phyloP scores from a whole-genome alignment of 2,113 vertebrate genomes.

The Cygnus atratus region DNA sequence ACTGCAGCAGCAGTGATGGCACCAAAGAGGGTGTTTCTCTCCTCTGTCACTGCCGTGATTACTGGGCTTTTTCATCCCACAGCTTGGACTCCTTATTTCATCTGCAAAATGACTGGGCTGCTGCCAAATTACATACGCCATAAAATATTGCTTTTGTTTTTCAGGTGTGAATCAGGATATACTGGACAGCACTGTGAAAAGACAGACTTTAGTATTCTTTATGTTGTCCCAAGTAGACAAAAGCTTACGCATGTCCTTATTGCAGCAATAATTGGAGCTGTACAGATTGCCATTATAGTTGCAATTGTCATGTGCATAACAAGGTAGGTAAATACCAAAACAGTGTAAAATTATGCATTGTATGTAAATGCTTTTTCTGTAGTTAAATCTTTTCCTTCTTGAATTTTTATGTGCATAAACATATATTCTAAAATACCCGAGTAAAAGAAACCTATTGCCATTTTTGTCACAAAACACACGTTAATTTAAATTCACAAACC shows the following conservation, averaged over 20 bases:
- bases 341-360: not conserved
- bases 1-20: not conserved
- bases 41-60: not conserved
- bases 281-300: slow-evolving; percentile 95
- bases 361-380: not conserved
- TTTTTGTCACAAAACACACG: not conserved
- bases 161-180: slow-evolving; percentile 93
- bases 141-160: slow-evolving; percentile 50
- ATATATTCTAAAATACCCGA: not conserved
- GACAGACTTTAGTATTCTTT: slow-evolving; percentile 95
- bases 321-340: slow-evolving; percentile 78
- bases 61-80: too few relatives aligned
- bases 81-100: not conserved
- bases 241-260: slow-evolving; percentile 96
- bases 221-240: slow-evolving; percentile 95
- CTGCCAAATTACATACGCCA: not conserved
- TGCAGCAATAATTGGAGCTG: slow-evolving; percentile 94
- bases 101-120: not conserved
- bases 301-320: slow-evolving; percentile 98
- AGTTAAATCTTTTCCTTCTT: not conserved
- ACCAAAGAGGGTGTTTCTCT: not conserved
- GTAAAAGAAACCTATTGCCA: not conserved
- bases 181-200: slow-evolving; percentile 93
- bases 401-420: not conserved
- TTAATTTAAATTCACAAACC: not conserved